phyloP scores from a whole-genome alignment of 2,797 vertebrate species.

The Falco concolor region DNA sequence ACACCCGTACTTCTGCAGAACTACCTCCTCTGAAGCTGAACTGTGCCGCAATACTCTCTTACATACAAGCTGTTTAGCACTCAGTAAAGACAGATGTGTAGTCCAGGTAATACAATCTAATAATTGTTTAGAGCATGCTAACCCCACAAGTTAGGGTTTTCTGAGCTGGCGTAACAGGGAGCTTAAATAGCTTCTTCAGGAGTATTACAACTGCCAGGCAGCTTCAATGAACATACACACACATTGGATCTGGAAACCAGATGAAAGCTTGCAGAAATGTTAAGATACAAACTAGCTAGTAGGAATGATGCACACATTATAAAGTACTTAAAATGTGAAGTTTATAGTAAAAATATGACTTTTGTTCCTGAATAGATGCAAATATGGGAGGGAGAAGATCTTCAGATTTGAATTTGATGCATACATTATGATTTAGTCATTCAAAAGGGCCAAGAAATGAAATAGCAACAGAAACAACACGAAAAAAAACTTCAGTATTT shows the following conservation, averaged over 20 bases:
- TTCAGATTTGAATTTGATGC: background rate
- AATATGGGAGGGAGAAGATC: background rate
- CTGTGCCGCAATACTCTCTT: background rate
- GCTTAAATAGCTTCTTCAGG: background rate
- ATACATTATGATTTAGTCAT: background rate
- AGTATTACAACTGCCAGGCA: background rate
- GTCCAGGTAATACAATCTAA: background rate
- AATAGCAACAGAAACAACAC: background rate
- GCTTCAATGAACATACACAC: background rate
- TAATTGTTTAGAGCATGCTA: background rate
- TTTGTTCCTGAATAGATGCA: background rate
- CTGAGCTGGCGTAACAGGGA: background rate
- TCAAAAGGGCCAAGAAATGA: background rate
- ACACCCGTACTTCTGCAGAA: background rate
- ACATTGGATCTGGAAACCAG: background rate
- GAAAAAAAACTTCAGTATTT: background rate
- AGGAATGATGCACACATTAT: background rate
- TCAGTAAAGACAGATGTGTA: background rate
- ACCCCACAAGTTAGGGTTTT: background rate
- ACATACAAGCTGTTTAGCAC: background rate
- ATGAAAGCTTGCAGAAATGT: background rate
- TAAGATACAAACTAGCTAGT: background rate
- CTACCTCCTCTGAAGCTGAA: background rate
- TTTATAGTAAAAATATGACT: background rate
- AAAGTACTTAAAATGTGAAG: background rate